Conservation (phyloP, 2,888 invertebrate genomes). For the Plagodis pulveraria region DNA sequence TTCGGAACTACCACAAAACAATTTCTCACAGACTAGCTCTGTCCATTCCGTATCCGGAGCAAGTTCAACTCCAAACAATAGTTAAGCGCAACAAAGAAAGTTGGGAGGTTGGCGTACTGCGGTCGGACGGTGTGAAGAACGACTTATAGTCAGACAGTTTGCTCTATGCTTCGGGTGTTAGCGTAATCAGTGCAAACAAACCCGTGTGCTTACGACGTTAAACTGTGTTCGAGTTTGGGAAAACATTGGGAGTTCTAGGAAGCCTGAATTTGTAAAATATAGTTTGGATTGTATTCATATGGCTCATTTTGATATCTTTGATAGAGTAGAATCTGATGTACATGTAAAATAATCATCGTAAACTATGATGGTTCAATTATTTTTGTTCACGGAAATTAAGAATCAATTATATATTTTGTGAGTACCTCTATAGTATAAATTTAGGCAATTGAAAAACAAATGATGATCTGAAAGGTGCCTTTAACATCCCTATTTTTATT, state of each 20-base stretch:
- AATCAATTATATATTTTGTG: no score
- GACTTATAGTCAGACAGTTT: slow-evolving; percentile 52
- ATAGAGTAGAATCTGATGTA: no score
- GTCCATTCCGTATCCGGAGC: slow-evolving; percentile 74
- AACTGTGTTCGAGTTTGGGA: slow-evolving; percentile 38
- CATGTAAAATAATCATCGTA: no score
- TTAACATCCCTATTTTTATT: no score
- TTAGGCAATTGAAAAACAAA: no score
- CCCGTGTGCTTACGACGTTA: slow-evolving; percentile 35
- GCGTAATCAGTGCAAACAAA: slow-evolving; percentile 57
- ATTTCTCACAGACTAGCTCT: slow-evolving; percentile 72
- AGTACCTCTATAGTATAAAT: no score
- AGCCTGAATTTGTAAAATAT: neutral
- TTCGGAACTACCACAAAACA: slow-evolving; percentile 79
- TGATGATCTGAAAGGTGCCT: no score
- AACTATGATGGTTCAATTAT: no score
- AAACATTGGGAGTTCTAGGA: slow-evolving; percentile 41
- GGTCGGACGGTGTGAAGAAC: slow-evolving; percentile 59
- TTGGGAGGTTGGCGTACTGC: slow-evolving; percentile 55
- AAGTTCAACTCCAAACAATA: slow-evolving; percentile 80
- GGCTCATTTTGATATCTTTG: no score
- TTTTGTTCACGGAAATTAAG: no score
- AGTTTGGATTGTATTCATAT: no score
- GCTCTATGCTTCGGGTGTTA: slow-evolving; percentile 48
- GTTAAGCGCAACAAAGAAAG: slow-evolving; percentile 78